Evolutionary conservation across 2,888 invertebrate genomes (phyloP), one percentile per base, ranked within the genome.

Genomic region (Cheilosia vulpina): DNA sequence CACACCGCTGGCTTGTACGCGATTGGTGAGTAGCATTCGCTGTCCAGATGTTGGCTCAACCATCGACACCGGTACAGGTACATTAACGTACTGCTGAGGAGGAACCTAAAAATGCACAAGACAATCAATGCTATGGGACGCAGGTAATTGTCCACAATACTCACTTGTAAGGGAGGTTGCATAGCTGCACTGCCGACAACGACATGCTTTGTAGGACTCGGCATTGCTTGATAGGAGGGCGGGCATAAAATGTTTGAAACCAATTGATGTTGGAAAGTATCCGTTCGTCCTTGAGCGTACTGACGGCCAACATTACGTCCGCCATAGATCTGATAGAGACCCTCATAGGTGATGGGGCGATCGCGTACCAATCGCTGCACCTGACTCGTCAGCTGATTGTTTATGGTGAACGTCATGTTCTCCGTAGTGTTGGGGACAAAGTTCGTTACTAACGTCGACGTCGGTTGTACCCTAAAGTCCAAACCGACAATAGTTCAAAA

Each of bases 181-280:
- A 92, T 92, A 15, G 93, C 93, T 76, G 93, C 93, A 65, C 93
- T 93, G 53, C 94, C 94, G 53, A 93, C 94, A 24, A 93, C 93
- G 19, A 94, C 94, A 88, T 92, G 93, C 93, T 92, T 92, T 80
- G 92, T 92, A 87, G 92, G 92, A 89, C 92, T 91, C 95, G 97
- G 90, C 97, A 97, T 84, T 95, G 96, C 95, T 93, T 97, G 98
- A 90, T 98, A 97, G 21, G 96, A 95, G 52, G 97, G 96, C 89
- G 97, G 98, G 92, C 98, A 98, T 71, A 98, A 94, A 89, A 98
- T 97, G 60, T 98, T 98, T n/a, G 98, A 97, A 45, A 98, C 97
- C 92, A 98, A 94, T 92, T 98, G 96, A 89, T 97, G 97, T 89
- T 97, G 96, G 94, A 98, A 98, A 57, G 96, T 96, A 91, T 97